These are phyloP conservation scores for Chrysomallon squamiferum DNA, from an alignment of 1,140 invertebrate species.

Conservation along the genomic window DNA sequence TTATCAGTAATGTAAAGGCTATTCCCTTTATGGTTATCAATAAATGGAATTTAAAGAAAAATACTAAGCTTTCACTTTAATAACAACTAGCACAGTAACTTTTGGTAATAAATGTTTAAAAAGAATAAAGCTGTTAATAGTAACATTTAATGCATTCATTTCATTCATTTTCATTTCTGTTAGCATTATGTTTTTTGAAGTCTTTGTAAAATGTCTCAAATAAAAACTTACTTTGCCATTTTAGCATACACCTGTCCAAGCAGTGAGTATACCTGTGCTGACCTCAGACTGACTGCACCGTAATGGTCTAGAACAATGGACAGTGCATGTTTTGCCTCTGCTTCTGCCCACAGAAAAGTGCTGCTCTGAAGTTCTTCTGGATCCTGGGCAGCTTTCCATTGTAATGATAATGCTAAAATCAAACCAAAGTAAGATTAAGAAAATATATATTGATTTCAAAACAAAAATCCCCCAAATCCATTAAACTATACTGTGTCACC, in stretches of 20 bases:
- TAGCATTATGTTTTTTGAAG: too few relatives aligned
- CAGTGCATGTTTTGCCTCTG: constrained; percentile 48
- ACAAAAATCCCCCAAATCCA: neutral
- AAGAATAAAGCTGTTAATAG: too few relatives aligned
- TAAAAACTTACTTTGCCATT: constrained; percentile 56
- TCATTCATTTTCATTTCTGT: too few relatives aligned
- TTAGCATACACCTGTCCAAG: constrained; percentile 57
- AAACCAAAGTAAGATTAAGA: constrained; percentile 2
- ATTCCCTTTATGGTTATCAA: too few relatives aligned
- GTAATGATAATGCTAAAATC: constrained; percentile 45
- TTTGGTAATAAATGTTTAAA: too few relatives aligned
- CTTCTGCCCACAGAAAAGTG: constrained; percentile 46
- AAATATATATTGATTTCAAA: neutral
- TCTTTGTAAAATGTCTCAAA: too few relatives aligned
- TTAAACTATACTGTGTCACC: neutral
- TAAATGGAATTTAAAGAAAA: too few relatives aligned
- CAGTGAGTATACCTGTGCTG: constrained; percentile 46
- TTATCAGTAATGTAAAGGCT: too few relatives aligned
- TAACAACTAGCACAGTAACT: too few relatives aligned
- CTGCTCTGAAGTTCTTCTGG: constrained; percentile 40
- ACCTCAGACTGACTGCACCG: constrained; percentile 52
- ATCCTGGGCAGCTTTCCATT: constrained; percentile 50
- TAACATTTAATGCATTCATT: too few relatives aligned
- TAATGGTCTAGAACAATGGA: constrained; percentile 35
- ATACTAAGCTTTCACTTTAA: too few relatives aligned